phyloP scores from a whole-genome alignment of 2,888 invertebrate genomes.

The Eretmocerus hayati region DNA sequence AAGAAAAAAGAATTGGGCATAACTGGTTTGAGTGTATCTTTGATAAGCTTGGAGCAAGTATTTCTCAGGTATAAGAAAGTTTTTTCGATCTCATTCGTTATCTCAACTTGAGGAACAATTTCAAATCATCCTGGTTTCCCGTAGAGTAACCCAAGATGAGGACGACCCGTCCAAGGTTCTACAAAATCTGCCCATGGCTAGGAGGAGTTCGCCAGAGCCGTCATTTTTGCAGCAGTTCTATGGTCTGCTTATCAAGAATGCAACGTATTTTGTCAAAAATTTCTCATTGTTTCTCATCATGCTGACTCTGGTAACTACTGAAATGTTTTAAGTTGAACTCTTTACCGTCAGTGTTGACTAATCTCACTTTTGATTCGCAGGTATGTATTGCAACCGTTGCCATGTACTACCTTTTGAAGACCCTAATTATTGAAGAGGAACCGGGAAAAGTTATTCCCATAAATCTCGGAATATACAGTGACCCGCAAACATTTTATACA shows the following conservation, averaged over 20 bases:
- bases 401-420: no score
- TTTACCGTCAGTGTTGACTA: no score
- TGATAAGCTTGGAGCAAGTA: constrained; percentile 86
- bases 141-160: background rate
- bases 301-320: background rate
- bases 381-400: no score
- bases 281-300: background rate
- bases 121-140: no score
- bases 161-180: background rate
- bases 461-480: constrained; percentile 37
- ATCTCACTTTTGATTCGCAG: no score
- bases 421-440: no score
- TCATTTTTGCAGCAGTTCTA: background rate
- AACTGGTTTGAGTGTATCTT: constrained; percentile 67
- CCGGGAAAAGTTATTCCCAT: constrained; percentile 28
- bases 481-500: constrained; percentile 35
- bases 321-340: no score
- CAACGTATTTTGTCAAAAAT: background rate
- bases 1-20: constrained; percentile 56
- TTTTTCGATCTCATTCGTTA: no score
- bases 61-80: constrained; percentile 71
- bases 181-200: background rate
- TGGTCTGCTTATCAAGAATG: background rate
- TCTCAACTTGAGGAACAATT: no score
- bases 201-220: background rate